Evolutionary conservation across 2,113 vertebrate species (phyloP).

Genomic region (Malurus cyaneus): DNA sequence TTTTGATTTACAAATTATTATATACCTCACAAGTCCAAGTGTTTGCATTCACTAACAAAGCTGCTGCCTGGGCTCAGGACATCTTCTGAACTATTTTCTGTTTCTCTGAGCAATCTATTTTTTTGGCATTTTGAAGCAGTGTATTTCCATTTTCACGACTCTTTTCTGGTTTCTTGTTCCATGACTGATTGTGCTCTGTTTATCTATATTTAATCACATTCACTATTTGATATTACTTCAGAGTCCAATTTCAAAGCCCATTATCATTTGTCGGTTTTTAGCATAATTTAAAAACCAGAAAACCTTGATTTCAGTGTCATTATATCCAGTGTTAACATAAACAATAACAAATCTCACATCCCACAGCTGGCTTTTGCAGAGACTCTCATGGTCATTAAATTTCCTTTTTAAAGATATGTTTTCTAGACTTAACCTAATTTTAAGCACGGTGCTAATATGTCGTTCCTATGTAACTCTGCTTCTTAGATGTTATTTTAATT

Average conservation of each 20-base stretch:
- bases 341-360: not conserved
- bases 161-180: constrained; percentile 18
- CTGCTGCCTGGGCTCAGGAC: not conserved
- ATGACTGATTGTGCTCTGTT: not conserved
- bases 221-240: not conserved
- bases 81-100: not conserved
- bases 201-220: constrained; percentile 28
- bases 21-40: not conserved
- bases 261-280: constrained; percentile 5
- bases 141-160: constrained; percentile 18
- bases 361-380: not conserved
- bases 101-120: not conserved
- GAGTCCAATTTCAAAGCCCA: constrained; percentile 16
- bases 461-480: not conserved
- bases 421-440: constrained; percentile 19
- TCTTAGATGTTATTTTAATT: constrained; percentile 55
- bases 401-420: not conserved
- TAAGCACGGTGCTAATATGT: not conserved
- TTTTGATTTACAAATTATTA: constrained; percentile 1
- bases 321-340: not conserved
- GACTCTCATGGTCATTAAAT: not conserved
- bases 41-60: not conserved
- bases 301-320: not conserved
- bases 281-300: constrained; percentile 16
- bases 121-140: not conserved